These are phyloP conservation scores for Xenopus petersii DNA, from an alignment of 2,797 vertebrate genomes.

Conservation along the genomic window DNA sequence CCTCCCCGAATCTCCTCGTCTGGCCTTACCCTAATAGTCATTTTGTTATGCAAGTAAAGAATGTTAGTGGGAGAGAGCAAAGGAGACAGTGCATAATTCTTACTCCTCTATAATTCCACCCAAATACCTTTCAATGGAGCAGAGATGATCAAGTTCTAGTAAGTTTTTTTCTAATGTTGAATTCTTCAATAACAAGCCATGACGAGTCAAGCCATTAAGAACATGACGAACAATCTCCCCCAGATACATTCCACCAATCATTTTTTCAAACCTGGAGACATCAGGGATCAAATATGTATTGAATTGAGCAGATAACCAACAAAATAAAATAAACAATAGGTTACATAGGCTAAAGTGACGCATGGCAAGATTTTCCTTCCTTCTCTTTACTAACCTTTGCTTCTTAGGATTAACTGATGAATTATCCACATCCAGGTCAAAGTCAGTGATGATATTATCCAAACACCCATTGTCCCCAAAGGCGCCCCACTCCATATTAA, in stretches of 20 bases:
- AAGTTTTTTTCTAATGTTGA: slow-evolving; percentile 50
- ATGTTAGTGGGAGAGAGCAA: too few species aligned
- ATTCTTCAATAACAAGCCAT: slow-evolving; percentile 55
- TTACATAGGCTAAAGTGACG: too few species aligned
- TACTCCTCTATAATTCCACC: too few species aligned
- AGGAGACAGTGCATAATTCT: too few species aligned
- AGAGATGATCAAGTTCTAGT: slow-evolving; percentile 68
- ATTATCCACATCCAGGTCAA: slow-evolving; percentile 41
- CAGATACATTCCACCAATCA: slow-evolving; percentile 72
- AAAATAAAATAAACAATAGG: too few species aligned
- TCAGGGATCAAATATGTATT: too few species aligned
- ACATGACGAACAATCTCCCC: slow-evolving; percentile 66
- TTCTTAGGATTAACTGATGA: not conserved
- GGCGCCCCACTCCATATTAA: slow-evolving; percentile 72
- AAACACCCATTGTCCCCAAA: slow-evolving; percentile 68
- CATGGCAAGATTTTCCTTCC: too few species aligned
- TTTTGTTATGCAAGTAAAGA: too few species aligned
- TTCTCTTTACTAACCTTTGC: not conserved
- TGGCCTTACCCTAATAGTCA: too few species aligned
- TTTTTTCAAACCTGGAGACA: slow-evolving; percentile 66
- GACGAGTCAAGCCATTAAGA: slow-evolving; percentile 54
- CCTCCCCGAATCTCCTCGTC: too few species aligned
- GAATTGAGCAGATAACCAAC: too few species aligned
- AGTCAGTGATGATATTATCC: slow-evolving; percentile 53
- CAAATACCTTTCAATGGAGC: slow-evolving; percentile 62